Conservation (phyloP, 2,888 invertebrate genomes). For the Platynereis dumerilii region DNA sequence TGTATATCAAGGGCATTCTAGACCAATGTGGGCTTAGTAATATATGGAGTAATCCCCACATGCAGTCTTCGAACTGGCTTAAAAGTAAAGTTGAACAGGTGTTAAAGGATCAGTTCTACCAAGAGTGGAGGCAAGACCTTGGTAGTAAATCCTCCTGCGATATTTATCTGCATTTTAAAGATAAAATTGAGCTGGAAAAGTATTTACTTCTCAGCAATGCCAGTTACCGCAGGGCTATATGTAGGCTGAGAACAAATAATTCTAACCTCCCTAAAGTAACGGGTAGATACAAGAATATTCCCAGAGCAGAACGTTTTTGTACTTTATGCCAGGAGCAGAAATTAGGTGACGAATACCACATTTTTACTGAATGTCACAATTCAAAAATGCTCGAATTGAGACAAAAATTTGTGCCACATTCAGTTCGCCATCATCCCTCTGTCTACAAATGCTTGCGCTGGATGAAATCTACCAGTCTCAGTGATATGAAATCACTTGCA, state of each 20-base stretch:
- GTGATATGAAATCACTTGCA: too few species aligned
- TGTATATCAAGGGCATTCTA: not conserved
- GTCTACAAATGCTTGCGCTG: too few species aligned
- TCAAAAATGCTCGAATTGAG: not conserved
- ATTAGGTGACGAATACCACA: conserved; percentile 1
- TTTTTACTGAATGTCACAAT: not conserved
- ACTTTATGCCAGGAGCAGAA: not conserved
- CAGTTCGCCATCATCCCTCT: too few species aligned
- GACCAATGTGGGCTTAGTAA: conserved; percentile 9
- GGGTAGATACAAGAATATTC: too few species aligned
- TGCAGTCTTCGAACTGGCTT: not conserved
- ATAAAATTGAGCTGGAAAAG: not conserved
- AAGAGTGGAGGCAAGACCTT: not conserved
- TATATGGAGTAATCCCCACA: not conserved
- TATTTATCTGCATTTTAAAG: not conserved
- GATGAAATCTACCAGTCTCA: too few species aligned
- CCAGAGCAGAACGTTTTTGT: not conserved
- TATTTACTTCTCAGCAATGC: not conserved
- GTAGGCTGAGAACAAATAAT: not conserved
- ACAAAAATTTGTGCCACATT: not conserved
- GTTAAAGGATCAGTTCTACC: not conserved
- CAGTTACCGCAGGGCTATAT: not conserved
- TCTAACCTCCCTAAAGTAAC: not conserved
- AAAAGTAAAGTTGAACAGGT: not conserved
- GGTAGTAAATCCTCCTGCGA: not conserved